Base-by-base conservation (phyloP, 2,888 invertebrate genomes). In the Salpingus planirostris region DNA sequence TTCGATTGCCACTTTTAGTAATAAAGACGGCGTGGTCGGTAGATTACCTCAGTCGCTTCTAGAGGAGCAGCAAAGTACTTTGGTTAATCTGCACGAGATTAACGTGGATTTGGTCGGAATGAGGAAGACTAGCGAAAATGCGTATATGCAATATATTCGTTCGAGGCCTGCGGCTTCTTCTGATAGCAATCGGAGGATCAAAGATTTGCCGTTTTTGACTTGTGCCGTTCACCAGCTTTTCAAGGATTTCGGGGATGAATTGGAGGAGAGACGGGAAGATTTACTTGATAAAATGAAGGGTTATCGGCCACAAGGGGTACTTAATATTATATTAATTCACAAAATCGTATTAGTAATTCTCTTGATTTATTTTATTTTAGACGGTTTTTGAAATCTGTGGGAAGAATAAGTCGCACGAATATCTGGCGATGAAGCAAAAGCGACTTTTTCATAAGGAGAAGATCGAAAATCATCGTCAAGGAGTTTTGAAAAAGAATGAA, bases 361-460 rank as follows among this genome's bases (percentile, higher is more conserved):
- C 13, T n/a, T 8, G 15, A 15, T 28, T 31, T 3, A 3, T 25
- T 3, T 8, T 40, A 36, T 37, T 44, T 21, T 65, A 91, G 90
- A 97, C 95, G 0, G 85, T 97, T 51, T 88, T 97, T 64, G 97
- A 97, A 68, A 72, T 96, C 28, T 84, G 86, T 24, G 76, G 83
- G 1, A 86, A 82, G 57, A 74, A 80, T 49, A 78, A 89, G 57
- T 83, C 88, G 0, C 71, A 76, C 1, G 80, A 80, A 56, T 84
- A 83, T 46, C 64, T 76, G 34, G 79, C 87, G 0, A 97, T 97
- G 95, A 88, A 90, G 60, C 71, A 76, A 7, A 93, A 92, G 63
- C 74, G 96, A 27, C 71, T 76, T 43, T 69, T 78, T 56, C 76
- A 93, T 66, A 67, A 77, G 59, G 59, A 76, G 56, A 56, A 70